Percentiles rank a stretch among this genome's conserved stretches.
These are phyloP conservation scores for Ferdinandea cuprea DNA, from an alignment of 2,888 invertebrate species.

Conservation along the genomic window DNA sequence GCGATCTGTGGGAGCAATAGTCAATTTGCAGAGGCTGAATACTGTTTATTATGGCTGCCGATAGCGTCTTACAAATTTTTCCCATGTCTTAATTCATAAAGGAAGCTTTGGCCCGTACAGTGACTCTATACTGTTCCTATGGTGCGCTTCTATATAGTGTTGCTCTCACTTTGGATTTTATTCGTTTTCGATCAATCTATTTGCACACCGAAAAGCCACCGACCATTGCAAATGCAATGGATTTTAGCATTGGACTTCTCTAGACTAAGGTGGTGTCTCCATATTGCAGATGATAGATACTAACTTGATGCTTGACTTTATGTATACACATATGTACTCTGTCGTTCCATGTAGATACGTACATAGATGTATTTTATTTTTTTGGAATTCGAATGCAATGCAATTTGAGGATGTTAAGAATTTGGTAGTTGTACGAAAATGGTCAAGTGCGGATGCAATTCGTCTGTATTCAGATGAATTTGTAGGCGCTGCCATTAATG, in stretches of 20 bases:
- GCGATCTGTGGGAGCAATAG: conserved; percentile 75
- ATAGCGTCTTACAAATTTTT: conserved; percentile 76
- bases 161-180: conserved; percentile 15
- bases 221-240: conserved; percentile 14
- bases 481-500: conserved; percentile 14
- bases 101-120: conserved; percentile 63
- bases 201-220: conserved; percentile 45
- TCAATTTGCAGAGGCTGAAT: conserved; percentile 75
- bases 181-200: conserved; percentile 65
- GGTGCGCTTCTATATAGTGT: neutral
- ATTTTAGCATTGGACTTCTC: conserved; percentile 57
- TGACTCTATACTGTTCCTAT: conserved; percentile 8
- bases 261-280: conserved; percentile 40
- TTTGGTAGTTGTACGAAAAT: conserved; percentile 46
- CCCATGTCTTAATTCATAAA: conserved; percentile 76
- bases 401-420: conserved; percentile 64
- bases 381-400: conserved; percentile 50
- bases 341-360: too few relatives aligned
- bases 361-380: conserved; percentile 17
- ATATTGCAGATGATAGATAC: conserved; percentile 52
- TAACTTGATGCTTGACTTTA: conserved; percentile 13
- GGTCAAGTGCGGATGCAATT: conserved; percentile 5
- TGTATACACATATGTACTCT: conserved; percentile 2
- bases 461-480: conserved; percentile 35
- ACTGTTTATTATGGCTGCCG: conserved; percentile 74